phyloP scores from a whole-genome alignment of 2,888 invertebrate species.

The Ornithoptera alexandrae region DNA sequence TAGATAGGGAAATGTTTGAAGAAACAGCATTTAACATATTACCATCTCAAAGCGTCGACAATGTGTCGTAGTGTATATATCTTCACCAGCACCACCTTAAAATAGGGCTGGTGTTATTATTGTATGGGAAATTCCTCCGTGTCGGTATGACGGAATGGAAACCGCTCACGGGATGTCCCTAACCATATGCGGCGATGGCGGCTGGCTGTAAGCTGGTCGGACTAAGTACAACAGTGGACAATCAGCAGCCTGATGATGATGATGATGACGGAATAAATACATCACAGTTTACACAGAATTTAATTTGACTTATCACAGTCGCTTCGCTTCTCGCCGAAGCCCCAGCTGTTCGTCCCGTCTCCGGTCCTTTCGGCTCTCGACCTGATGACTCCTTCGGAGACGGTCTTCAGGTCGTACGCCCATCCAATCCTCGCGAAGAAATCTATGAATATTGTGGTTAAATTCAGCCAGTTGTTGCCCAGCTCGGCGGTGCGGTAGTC shows the following conservation, averaged over 20 bases:
- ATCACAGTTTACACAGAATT: no score
- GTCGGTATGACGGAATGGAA: not conserved
- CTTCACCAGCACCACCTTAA: no score
- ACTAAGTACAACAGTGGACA: not conserved
- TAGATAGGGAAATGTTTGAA: no score
- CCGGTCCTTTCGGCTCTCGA: slow-evolving; percentile 41
- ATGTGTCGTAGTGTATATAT: no score
- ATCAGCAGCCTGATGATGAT: not conserved
- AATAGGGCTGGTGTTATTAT: not conserved
- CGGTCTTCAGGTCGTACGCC: slow-evolving; percentile 55
- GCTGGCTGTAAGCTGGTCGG: not conserved
- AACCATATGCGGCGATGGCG: not conserved
- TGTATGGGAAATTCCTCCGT: not conserved
- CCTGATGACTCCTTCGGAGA: slow-evolving; percentile 37
- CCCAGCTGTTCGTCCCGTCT: slow-evolving; percentile 45
- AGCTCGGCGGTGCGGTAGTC: slow-evolving; percentile 53
- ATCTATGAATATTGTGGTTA: slow-evolving; percentile 52
- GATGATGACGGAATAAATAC: not conserved
- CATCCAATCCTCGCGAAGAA: slow-evolving; percentile 53
- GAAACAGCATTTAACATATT: no score
- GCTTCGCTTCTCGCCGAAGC: slow-evolving; percentile 22
- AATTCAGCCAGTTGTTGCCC: slow-evolving; percentile 40
- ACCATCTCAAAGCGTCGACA: no score
- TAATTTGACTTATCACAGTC: slow-evolving; percentile 4
- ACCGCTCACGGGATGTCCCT: not conserved